Evolutionary conservation across 2,113 vertebrate species (phyloP).

Genomic region (Phoxinus phoxinus): DNA sequence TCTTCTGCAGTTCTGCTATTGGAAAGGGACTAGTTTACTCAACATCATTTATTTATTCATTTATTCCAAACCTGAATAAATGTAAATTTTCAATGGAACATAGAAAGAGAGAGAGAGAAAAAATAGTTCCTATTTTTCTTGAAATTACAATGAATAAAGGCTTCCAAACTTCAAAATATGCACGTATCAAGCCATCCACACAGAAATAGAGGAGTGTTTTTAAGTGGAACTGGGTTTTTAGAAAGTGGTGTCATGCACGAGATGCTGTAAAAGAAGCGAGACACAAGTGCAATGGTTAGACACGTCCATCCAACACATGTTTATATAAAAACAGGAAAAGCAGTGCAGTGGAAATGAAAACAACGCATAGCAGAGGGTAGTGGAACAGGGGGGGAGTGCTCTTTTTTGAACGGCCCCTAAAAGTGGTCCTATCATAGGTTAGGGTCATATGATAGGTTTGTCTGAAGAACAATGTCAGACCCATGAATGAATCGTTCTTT

Average conservation of each 20-base stretch:
- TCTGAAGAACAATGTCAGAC: neutral
- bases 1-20: neutral
- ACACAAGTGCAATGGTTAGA: neutral
- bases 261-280: neutral
- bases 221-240: neutral
- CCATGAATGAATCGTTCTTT: neutral
- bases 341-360: neutral
- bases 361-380: neutral
- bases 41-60: neutral
- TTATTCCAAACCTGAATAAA: neutral
- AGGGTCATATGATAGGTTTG: neutral
- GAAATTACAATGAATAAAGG: too few relatives aligned
- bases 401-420: too few relatives aligned
- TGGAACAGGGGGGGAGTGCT: fast-evolving
- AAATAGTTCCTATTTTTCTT: too few relatives aligned
- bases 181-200: too few relatives aligned
- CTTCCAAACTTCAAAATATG: too few relatives aligned
- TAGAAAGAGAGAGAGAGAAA: too few relatives aligned
- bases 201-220: too few relatives aligned
- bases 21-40: neutral
- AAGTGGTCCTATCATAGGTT: neutral
- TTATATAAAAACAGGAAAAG: neutral
- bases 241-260: neutral
- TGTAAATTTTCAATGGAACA: neutral
- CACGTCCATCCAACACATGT: neutral